Percentiles rank a stretch among this genome's conserved stretches.
phyloP scores from a whole-genome alignment of 1,140 invertebrate species.

The Drosophila takahashii region DNA sequence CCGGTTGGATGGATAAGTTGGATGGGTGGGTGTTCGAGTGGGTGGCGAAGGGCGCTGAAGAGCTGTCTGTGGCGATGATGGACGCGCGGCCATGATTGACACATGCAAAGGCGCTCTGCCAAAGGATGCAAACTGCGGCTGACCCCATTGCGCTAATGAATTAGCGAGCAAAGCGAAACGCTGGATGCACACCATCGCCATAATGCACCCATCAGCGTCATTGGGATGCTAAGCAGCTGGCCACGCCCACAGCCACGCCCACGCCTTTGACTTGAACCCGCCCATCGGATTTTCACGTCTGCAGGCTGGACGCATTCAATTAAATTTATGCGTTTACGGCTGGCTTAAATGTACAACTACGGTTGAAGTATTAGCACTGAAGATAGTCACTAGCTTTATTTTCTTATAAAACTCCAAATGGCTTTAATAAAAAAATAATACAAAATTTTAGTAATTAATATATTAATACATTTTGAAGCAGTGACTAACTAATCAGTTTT shows the following conservation, averaged over 20 bases:
- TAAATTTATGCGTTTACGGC: slow-evolving; percentile 44
- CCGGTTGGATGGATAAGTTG: neutral
- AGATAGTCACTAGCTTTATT: too few species aligned
- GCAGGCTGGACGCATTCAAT: slow-evolving; percentile 40
- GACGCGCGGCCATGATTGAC: slow-evolving; percentile 44
- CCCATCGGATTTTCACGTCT: slow-evolving; percentile 18
- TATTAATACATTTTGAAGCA: too few species aligned
- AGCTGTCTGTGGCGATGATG: slow-evolving; percentile 23
- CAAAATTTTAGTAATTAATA: too few species aligned
- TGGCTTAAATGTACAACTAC: slow-evolving; percentile 4
- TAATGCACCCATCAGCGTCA: slow-evolving; percentile 23
- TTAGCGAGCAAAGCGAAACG: slow-evolving; percentile 22
- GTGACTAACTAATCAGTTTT: too few species aligned
- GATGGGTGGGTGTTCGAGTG: neutral
- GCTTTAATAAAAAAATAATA: too few species aligned
- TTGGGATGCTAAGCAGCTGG: slow-evolving; percentile 15
- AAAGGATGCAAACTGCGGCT: slow-evolving; percentile 30
- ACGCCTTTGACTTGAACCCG: slow-evolving; percentile 18
- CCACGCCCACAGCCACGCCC: slow-evolving; percentile 15
- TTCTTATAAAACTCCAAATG: neutral
- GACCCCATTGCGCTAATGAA: slow-evolving; percentile 52
- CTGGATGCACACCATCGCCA: slow-evolving; percentile 30
- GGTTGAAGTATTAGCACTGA: neutral
- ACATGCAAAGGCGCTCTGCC: slow-evolving; percentile 43
- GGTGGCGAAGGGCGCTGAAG: slow-evolving; percentile 9